phyloP scores from a whole-genome alignment of 2,113 vertebrate genomes.

The Condylura cristata region DNA sequence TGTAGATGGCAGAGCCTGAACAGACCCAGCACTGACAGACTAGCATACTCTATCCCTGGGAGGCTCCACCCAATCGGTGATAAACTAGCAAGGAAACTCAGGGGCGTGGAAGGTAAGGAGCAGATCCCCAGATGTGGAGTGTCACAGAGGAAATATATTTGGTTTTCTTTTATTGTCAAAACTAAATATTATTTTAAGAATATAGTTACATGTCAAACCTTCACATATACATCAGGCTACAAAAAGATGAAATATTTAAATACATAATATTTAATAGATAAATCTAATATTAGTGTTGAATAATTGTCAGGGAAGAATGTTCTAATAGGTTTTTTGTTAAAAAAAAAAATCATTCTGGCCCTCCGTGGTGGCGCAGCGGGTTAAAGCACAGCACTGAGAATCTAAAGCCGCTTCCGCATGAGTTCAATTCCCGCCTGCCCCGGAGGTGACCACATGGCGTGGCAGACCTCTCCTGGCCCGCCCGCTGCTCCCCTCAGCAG shows the following conservation, averaged over 20 bases:
- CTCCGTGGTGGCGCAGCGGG: too few relatives aligned
- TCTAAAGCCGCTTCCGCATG: too few relatives aligned
- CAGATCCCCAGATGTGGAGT: too few relatives aligned
- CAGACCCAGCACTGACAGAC: rapidly evolving
- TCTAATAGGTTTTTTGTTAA: background rate
- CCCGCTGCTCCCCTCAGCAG: too few relatives aligned
- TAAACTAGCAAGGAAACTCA: rapidly evolving
- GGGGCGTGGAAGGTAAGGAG: rapidly evolving
- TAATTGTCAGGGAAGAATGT: background rate
- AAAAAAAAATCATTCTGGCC: too few relatives aligned
- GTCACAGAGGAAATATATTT: background rate
- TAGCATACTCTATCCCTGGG: rapidly evolving
- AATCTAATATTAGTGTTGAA: background rate
- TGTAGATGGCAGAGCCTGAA: background rate
- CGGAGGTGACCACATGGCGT: too few relatives aligned
- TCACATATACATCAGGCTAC: background rate
- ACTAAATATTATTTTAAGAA: background rate
- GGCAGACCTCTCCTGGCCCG: too few relatives aligned
- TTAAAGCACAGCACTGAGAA: too few relatives aligned
- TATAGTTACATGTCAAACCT: background rate
- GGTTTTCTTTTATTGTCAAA: background rate
- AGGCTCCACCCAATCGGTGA: too few relatives aligned
- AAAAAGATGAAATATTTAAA: background rate
- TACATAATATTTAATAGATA: background rate
- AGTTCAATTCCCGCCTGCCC: too few relatives aligned